Conservation (phyloP, 2,113 vertebrate genomes). For the Chionis minor region DNA sequence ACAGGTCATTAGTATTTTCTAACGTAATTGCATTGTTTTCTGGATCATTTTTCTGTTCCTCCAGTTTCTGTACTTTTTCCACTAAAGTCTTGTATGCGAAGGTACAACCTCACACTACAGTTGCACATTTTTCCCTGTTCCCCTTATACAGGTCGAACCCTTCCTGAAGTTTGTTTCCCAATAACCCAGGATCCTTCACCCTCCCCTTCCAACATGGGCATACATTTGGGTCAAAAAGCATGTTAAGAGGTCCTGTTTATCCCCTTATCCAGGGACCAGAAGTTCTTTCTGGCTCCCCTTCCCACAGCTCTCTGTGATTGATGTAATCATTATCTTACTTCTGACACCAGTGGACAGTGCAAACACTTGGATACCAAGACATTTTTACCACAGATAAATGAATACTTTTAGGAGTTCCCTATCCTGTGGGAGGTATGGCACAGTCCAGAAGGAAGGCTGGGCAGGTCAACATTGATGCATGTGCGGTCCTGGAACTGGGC, state of each 20-base stretch:
- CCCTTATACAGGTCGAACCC: not conserved
- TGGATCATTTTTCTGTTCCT: not conserved
- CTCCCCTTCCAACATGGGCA: not conserved
- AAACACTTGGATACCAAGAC: not conserved
- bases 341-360: not conserved
- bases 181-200: not conserved
- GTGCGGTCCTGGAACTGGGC: not conserved
- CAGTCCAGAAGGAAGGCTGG: not conserved
- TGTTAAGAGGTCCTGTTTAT: not conserved
- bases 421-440: not conserved
- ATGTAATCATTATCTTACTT: not conserved
- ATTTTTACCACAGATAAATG: not conserved
- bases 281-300: not conserved
- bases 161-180: not conserved
- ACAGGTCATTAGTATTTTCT: not conserved
- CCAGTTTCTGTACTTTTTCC: not conserved
- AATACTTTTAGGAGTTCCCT: not conserved
- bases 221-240: not conserved
- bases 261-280: not conserved
- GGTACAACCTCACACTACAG: accelerated
- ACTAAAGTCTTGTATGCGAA: not conserved
- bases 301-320: not conserved
- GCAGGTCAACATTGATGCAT: not conserved
- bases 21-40: not conserved
- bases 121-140: not conserved